A percentile compares a stretch with the other conserved stretches of the same genome.
Evolutionary conservation across 2,888 invertebrate species (phyloP).

Genomic region (Cheilosia vulpina): DNA sequence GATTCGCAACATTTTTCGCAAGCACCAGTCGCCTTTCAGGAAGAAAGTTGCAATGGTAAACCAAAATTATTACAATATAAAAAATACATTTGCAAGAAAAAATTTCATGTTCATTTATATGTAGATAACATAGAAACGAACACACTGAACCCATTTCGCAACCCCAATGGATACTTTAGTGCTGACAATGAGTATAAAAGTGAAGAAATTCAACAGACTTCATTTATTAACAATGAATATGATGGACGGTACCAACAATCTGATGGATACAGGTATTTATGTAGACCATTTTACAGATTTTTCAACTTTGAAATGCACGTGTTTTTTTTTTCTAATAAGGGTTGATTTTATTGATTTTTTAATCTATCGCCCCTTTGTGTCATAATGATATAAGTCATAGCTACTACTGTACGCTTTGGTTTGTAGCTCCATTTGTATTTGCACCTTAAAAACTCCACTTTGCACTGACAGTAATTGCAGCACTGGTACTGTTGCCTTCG

Average conservation of each 20-base stretch:
- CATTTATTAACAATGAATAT: conserved; percentile 82
- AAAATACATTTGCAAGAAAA: not conserved
- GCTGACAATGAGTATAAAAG: conserved; percentile 79
- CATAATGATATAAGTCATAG: too few species aligned
- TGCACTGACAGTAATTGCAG: conserved; percentile 18
- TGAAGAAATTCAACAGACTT: conserved; percentile 82
- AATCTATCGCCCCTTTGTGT: too few species aligned
- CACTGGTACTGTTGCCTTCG: not conserved
- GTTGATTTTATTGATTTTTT: conserved; percentile 25
- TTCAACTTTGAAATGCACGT: not conserved
- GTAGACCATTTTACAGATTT: not conserved
- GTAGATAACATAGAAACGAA: conserved; percentile 78
- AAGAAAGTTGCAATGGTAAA: conserved; percentile 56
- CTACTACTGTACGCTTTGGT: not conserved
- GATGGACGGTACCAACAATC: conserved; percentile 82
- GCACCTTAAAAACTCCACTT: conserved; percentile 1
- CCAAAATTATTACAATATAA: not conserved
- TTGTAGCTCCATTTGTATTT: too few species aligned
- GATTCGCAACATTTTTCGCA: conserved; percentile 55
- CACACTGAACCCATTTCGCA: conserved; percentile 83
- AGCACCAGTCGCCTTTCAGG: conserved; percentile 38
- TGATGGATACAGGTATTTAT: conserved; percentile 81
- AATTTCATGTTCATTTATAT: conserved; percentile 1
- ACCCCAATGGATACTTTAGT: conserved; percentile 80
- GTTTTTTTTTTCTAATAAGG: not conserved